Evolutionary conservation across 2,113 vertebrate genomes (phyloP), one percentile per base, ranked within the genome.

Genomic region (Calidris pygmaea): DNA sequence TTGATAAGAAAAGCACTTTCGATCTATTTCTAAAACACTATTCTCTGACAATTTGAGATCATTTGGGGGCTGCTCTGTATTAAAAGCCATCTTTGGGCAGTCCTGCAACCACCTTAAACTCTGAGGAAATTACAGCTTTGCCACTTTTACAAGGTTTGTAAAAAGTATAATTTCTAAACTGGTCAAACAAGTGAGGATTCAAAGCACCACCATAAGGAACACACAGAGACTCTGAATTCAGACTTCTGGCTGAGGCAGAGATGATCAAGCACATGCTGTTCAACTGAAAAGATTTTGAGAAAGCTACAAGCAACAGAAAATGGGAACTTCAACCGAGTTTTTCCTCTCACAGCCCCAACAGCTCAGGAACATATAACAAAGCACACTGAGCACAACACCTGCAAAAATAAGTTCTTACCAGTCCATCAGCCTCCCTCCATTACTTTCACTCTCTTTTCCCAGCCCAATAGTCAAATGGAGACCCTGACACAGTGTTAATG

Each of bases 271-370:
- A 65, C 56, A 56, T 0, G 1, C 8, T 43, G 29, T n/a, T 68
- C 58, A 60, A 34, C 4, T 24, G 37, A 80, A 79, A 66, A 88
- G 12, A n/a, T 10, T 68, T 14, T 24, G 63, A 84, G 30, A 73
- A 80, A 74, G 45, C 56, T 87, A 35, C 39, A 75, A 75, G 34
- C 20, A 87, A 73, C 27, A 79, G 45, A 21, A 95, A 76, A 62
- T 3, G 9, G 30, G 26, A 94, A 10, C 14, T 55, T 78, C 39
- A 89, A 13, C 1, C 0, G 3, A 52, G 21, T 22, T 72, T 48
- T 5, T 23, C 20, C 20, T 53, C 43, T 53, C 0, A 0, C 58
- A 76, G 74, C 7, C 15, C 50, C 30, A 82, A 58, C 3, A 72
- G 55, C 7, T 6, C 5, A 75, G 7, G 53, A 55, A 68, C 9